A percentile compares a stretch with the other conserved stretches of the same genome.
Conservation (phyloP, 1,140 invertebrate genomes). For the Camponotus vicinus region DNA sequence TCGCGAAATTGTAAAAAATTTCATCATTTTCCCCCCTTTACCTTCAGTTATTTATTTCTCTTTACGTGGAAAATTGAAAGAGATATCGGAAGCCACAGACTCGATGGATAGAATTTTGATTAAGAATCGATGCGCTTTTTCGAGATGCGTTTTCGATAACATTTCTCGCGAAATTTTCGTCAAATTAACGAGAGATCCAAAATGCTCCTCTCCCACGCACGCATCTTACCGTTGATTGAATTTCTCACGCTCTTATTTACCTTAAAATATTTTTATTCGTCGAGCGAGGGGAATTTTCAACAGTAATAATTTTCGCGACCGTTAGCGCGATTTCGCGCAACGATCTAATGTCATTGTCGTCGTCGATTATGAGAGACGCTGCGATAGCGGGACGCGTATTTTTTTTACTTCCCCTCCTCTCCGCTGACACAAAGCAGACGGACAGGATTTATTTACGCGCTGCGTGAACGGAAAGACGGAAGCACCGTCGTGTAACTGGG, state of each 20-base stretch:
- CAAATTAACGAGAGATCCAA: no score
- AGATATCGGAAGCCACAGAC: no score
- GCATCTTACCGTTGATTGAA: not conserved
- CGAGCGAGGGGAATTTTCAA: not conserved
- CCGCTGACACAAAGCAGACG: not conserved
- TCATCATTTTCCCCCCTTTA: no score
- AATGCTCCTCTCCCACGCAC: not conserved
- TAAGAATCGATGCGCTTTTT: no score
- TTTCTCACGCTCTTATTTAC: not conserved
- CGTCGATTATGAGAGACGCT: slow-evolving; percentile 27
- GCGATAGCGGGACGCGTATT: slow-evolving; percentile 36
- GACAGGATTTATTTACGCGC: slow-evolving; percentile 17
- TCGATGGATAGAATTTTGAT: no score
- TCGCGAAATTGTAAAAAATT: no score
- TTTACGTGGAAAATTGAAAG: no score
- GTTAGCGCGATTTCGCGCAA: slow-evolving; percentile 38
- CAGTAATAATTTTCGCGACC: not conserved
- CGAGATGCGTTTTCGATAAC: no score
- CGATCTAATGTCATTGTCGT: slow-evolving; percentile 10
- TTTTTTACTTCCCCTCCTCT: not conserved
- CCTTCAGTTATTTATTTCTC: no score
- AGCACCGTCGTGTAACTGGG: slow-evolving; percentile 35
- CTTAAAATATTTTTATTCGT: not conserved
- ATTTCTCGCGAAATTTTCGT: no score
- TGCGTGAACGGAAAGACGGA: slow-evolving; percentile 24